Conservation (phyloP, 2,113 vertebrate genomes). For the Gorsachius goisagi region DNA sequence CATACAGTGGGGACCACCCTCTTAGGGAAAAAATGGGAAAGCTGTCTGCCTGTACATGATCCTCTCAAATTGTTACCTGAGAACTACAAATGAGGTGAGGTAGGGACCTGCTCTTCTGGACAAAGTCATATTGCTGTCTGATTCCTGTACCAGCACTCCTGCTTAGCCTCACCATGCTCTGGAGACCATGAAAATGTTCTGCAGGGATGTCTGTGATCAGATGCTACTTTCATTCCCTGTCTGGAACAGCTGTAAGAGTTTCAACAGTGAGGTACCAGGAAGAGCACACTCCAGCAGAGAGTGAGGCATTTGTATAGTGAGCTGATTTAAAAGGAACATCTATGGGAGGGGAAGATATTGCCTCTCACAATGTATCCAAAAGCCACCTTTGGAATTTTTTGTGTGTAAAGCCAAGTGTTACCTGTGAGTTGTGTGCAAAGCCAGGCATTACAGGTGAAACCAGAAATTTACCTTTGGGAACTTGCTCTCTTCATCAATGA, state of each 20-base stretch:
- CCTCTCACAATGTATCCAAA: neutral
- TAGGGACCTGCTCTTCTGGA: neutral
- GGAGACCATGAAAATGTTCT: neutral
- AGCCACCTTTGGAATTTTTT: neutral
- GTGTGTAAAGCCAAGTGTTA: neutral
- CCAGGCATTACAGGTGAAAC: neutral
- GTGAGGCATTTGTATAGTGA: neutral
- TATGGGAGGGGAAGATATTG: neutral
- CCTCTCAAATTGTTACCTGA: neutral
- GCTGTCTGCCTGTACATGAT: neutral
- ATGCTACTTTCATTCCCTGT: neutral
- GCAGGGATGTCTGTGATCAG: neutral
- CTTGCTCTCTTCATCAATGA: slow-evolving; percentile 95
- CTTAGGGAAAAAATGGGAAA: neutral
- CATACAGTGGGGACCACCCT: neutral
- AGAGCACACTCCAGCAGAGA: neutral
- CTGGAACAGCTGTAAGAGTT: neutral
- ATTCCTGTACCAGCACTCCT: neutral
- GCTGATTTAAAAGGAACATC: neutral
- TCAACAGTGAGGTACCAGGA: neutral
- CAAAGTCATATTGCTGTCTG: neutral
- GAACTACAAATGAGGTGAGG: neutral
- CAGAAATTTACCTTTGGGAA: slow-evolving; percentile 86
- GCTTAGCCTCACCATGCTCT: neutral
- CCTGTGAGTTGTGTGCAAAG: neutral